Percentiles rank a stretch among this genome's conserved stretches.
phyloP scores from a whole-genome alignment of 2,797 vertebrate species.

The Pempheris klunzingeri region DNA sequence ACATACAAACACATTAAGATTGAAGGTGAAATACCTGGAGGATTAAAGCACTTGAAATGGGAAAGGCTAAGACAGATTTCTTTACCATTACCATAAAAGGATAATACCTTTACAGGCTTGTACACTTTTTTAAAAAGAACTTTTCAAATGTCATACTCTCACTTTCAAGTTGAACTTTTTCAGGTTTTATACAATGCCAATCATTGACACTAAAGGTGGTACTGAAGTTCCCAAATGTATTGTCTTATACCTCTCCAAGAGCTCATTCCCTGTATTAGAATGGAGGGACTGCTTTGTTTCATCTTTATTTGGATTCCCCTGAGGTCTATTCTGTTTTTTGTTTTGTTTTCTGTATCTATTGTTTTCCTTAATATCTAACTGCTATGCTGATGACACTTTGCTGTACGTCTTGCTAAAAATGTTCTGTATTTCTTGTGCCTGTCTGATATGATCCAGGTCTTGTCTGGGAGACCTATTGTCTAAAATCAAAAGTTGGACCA shows the following conservation, averaged over 20 bases:
- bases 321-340: neutral
- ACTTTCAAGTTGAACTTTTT: slow-evolving; percentile 41
- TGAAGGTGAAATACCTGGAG: slow-evolving; percentile 28
- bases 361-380: neutral
- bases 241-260: neutral
- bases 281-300: neutral
- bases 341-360: neutral
- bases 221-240: neutral
- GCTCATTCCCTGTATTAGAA: neutral
- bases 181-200: neutral
- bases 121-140: slow-evolving; percentile 30
- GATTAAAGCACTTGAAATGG: slow-evolving; percentile 48
- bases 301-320: slow-evolving; percentile 10
- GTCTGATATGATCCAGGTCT: neutral
- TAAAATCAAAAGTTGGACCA: neutral
- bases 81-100: slow-evolving; percentile 34
- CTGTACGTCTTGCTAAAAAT: neutral
- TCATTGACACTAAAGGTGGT: neutral
- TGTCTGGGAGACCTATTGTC: neutral
- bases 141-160: slow-evolving; percentile 51
- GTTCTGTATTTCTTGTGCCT: neutral
- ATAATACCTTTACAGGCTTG: slow-evolving; percentile 47
- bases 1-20: slow-evolving; percentile 5
- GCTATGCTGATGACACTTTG: neutral
- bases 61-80: slow-evolving; percentile 38